Conservation (phyloP, 2,113 vertebrate genomes). For the Halcyon senegalensis region DNA sequence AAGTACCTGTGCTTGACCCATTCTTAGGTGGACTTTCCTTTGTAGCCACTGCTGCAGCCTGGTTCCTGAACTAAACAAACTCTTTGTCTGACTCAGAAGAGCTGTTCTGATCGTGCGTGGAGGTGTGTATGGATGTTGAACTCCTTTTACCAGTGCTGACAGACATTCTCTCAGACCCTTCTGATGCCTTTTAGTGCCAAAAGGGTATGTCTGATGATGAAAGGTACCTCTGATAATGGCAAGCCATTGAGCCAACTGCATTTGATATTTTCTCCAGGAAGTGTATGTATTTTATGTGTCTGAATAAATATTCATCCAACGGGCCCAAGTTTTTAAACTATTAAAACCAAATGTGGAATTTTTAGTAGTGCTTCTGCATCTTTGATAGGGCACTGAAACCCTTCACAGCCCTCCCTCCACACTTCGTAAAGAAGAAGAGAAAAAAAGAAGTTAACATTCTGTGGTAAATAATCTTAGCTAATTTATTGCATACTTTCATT, state of each 20-base stretch:
- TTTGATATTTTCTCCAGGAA: neutral
- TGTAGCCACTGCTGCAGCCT: neutral
- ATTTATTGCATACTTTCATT: neutral
- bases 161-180: neutral
- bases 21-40: neutral
- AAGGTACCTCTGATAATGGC: neutral
- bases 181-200: neutral
- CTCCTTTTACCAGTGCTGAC: neutral
- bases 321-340: neutral
- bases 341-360: neutral
- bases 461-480: neutral
- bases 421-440: neutral
- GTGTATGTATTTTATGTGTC: neutral
- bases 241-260: neutral
- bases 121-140: fast-evolving
- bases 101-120: fast-evolving
- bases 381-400: neutral
- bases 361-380: neutral
- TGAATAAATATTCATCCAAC: neutral
- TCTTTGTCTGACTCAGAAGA: neutral
- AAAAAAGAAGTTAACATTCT: neutral
- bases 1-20: neutral
- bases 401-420: neutral
- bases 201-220: neutral
- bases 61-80: neutral